These are phyloP conservation scores for Takifugu flavidus DNA, from an alignment of 2,113 vertebrate species.

Conservation along the genomic window DNA sequence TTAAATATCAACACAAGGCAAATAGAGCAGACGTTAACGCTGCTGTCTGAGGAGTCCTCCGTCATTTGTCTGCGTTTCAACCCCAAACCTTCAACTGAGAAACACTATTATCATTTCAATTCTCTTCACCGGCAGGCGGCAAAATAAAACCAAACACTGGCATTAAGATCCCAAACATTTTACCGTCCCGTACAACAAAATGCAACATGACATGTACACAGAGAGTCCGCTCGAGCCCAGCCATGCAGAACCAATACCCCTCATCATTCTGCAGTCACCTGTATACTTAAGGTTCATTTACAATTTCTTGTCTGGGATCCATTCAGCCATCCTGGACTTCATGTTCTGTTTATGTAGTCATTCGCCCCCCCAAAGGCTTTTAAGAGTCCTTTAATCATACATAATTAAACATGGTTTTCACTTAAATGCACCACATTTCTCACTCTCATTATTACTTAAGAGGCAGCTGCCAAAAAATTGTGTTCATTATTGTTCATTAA, in stretches of 20 bases:
- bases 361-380: slow-evolving; percentile 71
- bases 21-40: slow-evolving; percentile 7
- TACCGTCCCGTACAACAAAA: slow-evolving; percentile 13
- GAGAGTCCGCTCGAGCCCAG: slow-evolving; percentile 34
- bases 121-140: background rate
- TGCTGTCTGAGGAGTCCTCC: background rate
- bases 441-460: slow-evolving; percentile 75
- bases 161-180: slow-evolving; percentile 8
- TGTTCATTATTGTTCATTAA: slow-evolving; percentile 36
- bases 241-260: slow-evolving; percentile 56
- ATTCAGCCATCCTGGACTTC: slow-evolving; percentile 56
- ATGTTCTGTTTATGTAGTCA: slow-evolving; percentile 72
- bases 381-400: slow-evolving; percentile 75
- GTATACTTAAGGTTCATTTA: slow-evolving; percentile 71
- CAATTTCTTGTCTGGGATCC: slow-evolving; percentile 70
- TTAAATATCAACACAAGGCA: slow-evolving; percentile 15
- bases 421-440: slow-evolving; percentile 71
- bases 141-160: slow-evolving; percentile 7
- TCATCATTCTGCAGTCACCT: slow-evolving; percentile 69
- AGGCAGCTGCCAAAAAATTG: slow-evolving; percentile 51
- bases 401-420: slow-evolving; percentile 75
- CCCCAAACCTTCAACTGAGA: too few relatives aligned
- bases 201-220: slow-evolving; percentile 41
- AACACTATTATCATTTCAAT: background rate
- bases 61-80: background rate